A percentile compares a stretch with the other conserved stretches of the same genome.
phyloP scores from a whole-genome alignment of 2,113 vertebrate genomes.

The Struthio camelus region DNA sequence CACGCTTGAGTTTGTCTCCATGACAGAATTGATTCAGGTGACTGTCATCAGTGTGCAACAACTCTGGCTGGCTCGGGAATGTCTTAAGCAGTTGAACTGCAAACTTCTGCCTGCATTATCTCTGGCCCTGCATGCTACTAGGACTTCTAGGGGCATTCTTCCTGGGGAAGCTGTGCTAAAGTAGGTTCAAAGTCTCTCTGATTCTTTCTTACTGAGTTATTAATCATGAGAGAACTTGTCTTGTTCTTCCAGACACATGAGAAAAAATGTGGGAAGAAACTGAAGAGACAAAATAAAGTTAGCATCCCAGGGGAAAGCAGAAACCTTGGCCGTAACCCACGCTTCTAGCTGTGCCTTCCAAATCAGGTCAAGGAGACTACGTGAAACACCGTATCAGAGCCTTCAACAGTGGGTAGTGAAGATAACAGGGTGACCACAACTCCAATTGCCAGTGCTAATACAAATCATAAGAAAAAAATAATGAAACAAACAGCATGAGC shows the following conservation, averaged over 20 bases:
- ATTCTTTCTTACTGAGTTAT: slow-evolving; percentile 50
- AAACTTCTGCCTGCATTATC: not conserved
- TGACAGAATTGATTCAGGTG: not conserved
- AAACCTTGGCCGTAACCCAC: not conserved
- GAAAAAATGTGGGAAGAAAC: slow-evolving; percentile 30
- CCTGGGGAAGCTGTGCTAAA: slow-evolving; percentile 41
- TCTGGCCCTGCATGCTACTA: not conserved
- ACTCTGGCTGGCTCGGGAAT: not conserved
- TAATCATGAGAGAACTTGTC: not conserved
- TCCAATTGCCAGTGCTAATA: not conserved
- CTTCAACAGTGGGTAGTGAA: not conserved
- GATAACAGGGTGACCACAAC: not conserved
- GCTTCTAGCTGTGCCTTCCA: not conserved
- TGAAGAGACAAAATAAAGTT: not conserved
- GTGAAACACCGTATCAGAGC: not conserved
- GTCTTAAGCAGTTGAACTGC: rapidly evolving
- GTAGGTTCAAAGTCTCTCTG: slow-evolving; percentile 12
- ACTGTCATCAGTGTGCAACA: not conserved
- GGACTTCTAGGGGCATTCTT: slow-evolving; percentile 36
- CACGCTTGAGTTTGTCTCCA: not conserved
- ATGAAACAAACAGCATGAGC: not conserved
- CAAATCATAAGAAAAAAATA: not conserved
- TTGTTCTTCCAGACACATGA: not conserved
- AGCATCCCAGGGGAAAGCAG: not conserved
- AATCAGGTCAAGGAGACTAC: not conserved